Conservation (phyloP, 2,888 invertebrate genomes). For the Eugnorisma glareosa region DNA sequence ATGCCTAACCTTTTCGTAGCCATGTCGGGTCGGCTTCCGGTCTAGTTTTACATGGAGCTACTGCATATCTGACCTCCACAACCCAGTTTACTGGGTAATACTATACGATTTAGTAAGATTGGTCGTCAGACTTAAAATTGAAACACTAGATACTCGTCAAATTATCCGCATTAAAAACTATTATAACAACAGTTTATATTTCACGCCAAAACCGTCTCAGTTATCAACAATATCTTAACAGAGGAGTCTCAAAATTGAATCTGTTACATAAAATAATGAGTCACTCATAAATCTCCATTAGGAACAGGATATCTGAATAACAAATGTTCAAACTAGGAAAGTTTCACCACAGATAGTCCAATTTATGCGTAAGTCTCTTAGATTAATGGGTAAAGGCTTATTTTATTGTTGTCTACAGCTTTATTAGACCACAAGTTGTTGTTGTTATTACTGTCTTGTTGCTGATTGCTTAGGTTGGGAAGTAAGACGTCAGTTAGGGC, state of each 20-base stretch:
- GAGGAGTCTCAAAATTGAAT: slow-evolving; percentile 50
- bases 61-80: background rate
- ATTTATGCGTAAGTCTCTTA: slow-evolving; percentile 60
- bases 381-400: slow-evolving; percentile 61
- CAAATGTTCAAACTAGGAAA: slow-evolving; percentile 65
- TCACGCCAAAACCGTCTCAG: background rate
- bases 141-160: background rate
- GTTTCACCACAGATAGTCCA: slow-evolving; percentile 59
- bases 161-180: background rate
- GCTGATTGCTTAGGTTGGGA: background rate
- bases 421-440: slow-evolving; percentile 49
- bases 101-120: background rate
- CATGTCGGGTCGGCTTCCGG: background rate
- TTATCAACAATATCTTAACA: slow-evolving; percentile 28
- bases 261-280: slow-evolving; percentile 56
- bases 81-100: background rate
- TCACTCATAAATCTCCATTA: slow-evolving; percentile 63
- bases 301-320: slow-evolving; percentile 63
- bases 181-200: background rate
- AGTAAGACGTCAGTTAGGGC: background rate
- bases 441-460: slow-evolving; percentile 24
- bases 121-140: background rate
- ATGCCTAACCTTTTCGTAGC: background rate
- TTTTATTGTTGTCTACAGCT: slow-evolving; percentile 40
- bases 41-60: background rate